Percentiles rank a stretch among this genome's conserved stretches.
Conservation (phyloP, 2,888 invertebrate genomes). For the Autographa gamma region DNA sequence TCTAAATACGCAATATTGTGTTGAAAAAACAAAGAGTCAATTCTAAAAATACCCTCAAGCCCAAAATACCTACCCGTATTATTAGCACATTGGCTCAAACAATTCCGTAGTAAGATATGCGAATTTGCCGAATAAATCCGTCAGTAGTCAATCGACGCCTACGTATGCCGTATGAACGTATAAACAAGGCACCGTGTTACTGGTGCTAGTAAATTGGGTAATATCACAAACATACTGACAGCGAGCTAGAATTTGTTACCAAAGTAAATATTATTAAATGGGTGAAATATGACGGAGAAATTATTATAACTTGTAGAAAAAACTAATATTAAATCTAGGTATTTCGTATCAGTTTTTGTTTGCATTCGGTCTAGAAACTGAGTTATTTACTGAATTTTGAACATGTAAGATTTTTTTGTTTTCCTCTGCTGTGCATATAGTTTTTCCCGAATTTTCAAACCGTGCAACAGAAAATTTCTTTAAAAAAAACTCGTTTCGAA, state of each 20-base stretch:
- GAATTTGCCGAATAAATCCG: slow-evolving; percentile 39
- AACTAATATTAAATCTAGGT: neutral
- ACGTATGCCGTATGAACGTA: slow-evolving; percentile 25
- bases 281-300: slow-evolving; percentile 29
- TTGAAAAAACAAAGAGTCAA: slow-evolving; percentile 11
- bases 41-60: slow-evolving; percentile 16
- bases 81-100: slow-evolving; percentile 14
- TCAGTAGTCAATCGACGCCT: slow-evolving; percentile 41
- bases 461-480: too few relatives aligned
- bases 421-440: too few relatives aligned
- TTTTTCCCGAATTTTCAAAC: too few relatives aligned
- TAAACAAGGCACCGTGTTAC: slow-evolving; percentile 31
- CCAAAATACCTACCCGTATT: slow-evolving; percentile 11
- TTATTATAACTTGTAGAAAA: neutral
- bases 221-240: slow-evolving; percentile 49
- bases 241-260: slow-evolving; percentile 29
- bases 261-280: slow-evolving; percentile 43
- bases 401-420: too few relatives aligned
- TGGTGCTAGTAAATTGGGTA: slow-evolving; percentile 37
- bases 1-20: slow-evolving; percentile 6
- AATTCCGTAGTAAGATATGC: slow-evolving; percentile 15
- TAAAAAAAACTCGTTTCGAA: too few relatives aligned
- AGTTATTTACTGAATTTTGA: too few relatives aligned
- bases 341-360: too few relatives aligned
- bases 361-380: too few relatives aligned